Percentiles rank a stretch among this genome's conserved stretches.
These are phyloP conservation scores for Drosophila quadrilineata DNA, from an alignment of 1,140 invertebrate genomes.

Conservation along the genomic window DNA sequence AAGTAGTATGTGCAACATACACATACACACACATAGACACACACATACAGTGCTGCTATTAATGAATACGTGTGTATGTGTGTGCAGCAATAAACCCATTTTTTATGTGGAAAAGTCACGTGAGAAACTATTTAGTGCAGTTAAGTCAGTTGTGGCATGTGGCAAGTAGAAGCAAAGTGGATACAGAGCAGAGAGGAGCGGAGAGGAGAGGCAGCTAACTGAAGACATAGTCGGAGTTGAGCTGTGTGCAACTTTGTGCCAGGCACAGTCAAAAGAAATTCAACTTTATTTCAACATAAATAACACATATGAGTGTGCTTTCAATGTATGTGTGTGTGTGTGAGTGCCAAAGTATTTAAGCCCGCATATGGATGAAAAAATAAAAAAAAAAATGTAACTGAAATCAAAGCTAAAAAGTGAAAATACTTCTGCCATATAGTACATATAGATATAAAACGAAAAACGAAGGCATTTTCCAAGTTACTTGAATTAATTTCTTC, in stretches of 20 bases:
- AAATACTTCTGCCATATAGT: slow-evolving; percentile 49
- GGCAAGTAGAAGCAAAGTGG: neutral
- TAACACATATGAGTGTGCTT: slow-evolving; percentile 24
- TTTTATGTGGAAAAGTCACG: slow-evolving; percentile 76
- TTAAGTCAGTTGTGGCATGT: slow-evolving; percentile 49
- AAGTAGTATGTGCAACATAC: too few relatives aligned
- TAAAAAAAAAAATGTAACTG: neutral
- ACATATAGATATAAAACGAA: slow-evolving; percentile 17
- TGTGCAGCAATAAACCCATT: slow-evolving; percentile 79
- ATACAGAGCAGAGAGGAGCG: too few relatives aligned
- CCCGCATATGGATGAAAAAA: too few relatives aligned
- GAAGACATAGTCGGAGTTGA: slow-evolving; percentile 15
- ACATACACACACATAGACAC: slow-evolving; percentile 13
- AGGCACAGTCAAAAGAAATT: slow-evolving; percentile 69
- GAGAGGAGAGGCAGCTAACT: neutral
- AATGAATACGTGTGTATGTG: slow-evolving; percentile 79
- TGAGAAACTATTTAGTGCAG: slow-evolving; percentile 79
- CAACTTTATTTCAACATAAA: slow-evolving; percentile 71
- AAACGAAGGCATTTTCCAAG: slow-evolving; percentile 43
- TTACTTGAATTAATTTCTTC: slow-evolving; percentile 68
- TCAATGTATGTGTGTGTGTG: neutral
- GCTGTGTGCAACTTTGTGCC: slow-evolving; percentile 65
- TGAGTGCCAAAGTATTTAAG: too few relatives aligned
- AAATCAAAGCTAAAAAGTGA: slow-evolving; percentile 70
- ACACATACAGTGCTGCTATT: slow-evolving; percentile 64